These are phyloP conservation scores for Regulus satrapa DNA, from an alignment of 2,113 vertebrate species.

Conservation along the genomic window DNA sequence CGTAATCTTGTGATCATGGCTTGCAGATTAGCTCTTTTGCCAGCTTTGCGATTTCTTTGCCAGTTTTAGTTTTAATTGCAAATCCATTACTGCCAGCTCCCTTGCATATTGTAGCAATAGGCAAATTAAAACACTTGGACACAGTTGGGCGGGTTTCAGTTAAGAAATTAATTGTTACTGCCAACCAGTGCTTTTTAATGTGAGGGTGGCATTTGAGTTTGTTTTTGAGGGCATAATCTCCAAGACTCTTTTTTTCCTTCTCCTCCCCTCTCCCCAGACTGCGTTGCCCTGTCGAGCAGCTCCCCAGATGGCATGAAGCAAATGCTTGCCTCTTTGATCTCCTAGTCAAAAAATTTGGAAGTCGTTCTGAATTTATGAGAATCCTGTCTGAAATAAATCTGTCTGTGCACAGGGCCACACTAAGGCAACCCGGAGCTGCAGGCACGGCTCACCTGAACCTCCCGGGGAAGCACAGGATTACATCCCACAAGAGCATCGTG, in stretches of 20 bases:
- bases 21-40: constrained; percentile 67
- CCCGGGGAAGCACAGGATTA: neutral
- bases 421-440: neutral
- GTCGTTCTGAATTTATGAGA: constrained; percentile 58
- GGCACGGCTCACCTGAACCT: constrained; percentile 28
- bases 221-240: constrained; percentile 50
- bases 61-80: constrained; percentile 71
- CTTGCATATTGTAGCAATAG: constrained; percentile 65
- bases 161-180: constrained; percentile 66
- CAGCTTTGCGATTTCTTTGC: constrained; percentile 68
- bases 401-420: constrained; percentile 18
- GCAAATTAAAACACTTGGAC: constrained; percentile 69
- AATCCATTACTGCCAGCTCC: constrained; percentile 66
- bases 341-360: constrained; percentile 65
- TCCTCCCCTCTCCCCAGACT: constrained; percentile 11
- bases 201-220: constrained; percentile 54
- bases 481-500: constrained; percentile 9
- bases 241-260: constrained; percentile 18
- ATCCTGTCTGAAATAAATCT: constrained; percentile 52
- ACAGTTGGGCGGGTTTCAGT: constrained; percentile 65
- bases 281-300: constrained; percentile 36
- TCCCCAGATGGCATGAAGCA: constrained; percentile 50
- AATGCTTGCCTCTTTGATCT: constrained; percentile 57
- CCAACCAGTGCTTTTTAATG: constrained; percentile 56
- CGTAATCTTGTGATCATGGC: constrained; percentile 69